Evolutionary conservation across 2,113 vertebrate species (phyloP), one percentile per base, ranked within the genome.

Genomic region (Paramisgurnus dabryanus): DNA sequence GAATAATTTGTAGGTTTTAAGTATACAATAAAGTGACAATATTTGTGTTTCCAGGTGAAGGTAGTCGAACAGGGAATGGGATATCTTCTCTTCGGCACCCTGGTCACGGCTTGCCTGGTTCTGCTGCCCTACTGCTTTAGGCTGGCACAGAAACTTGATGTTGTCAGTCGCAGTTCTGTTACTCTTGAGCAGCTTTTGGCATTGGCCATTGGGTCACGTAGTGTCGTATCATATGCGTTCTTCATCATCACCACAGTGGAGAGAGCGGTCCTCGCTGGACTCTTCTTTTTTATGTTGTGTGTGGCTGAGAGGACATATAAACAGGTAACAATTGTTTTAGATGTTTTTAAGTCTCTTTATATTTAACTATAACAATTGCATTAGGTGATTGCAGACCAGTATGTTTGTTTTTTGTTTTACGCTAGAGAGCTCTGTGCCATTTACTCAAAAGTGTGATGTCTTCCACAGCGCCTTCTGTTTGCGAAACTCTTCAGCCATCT

Each of bases 271-370:
- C 93, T 99, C 75, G 95, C 93, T 0, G 96, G 95, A 85, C 95
- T 99, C 85, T 97, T 99, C 85, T 99, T 99, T 91, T 99, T 99
- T 90, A 96, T 99, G 95, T 96, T 98, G 95, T 98, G 97, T 83
- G 98, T 99, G 81, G 97, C 98, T 3, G 98, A 99, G 91, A 94
- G 96, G 81, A 99, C 98, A 0, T 99, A 99, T 82, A 98, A 97
- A 64, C 97, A 99, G 95, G 98, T 96, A 3, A 11, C 5, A 1
- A 8, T 45, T 5, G 43, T 45, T 8, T 3, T 8, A 4, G 43
- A 45, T 4, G 3, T 2, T 45, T 45, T 57, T 6, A 13, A 57
- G 2, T 13, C 11, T 57, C 55, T 66, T 9, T 66, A 8, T 66
- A 53, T 70, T 70, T 15, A 12, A 11, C 11, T 50, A 34, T 27